Base-by-base conservation (phyloP, 2,797 vertebrate genomes). In the Hydrophis major region DNA sequence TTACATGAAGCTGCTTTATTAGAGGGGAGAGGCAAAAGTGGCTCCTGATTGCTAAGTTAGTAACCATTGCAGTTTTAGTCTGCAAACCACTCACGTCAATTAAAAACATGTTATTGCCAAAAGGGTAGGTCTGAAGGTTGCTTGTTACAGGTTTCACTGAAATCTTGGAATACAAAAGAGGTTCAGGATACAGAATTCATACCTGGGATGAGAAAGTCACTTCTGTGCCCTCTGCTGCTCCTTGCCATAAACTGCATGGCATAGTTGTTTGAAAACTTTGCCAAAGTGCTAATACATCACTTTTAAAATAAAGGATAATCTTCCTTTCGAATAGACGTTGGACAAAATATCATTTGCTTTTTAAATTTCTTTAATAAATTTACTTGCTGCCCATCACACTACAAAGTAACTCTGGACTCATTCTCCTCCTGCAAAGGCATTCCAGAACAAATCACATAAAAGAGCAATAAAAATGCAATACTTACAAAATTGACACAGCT, bases 171-270 rank as follows among this genome's bases (percentile, higher is more conserved):
- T 5, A 59, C 20, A 78, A 88, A 63, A 25, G 2, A 88, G 32
- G n/a, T 12, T 12, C 1, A 22, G 2, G 20, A 6, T 55, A 18
- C 47, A 42, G 10, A 12, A 32, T 55, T 90, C 32, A 59, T 37
- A 57, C 61, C 32, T 25, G 32, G 69, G 86, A 37, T 69, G 86
- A n/a, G 57, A 92, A 8, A 74, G 12, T 2, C 20, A 56, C 18
- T 66, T 27, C 32, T 92, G 6, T 88, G 14, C 25, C 55, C 91
- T 92, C 91, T 92, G 2, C 86, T 69, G 61, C 16, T 56, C n/a
- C 32, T 69, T 92, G 28, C 12, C 55, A 4, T 88, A 8, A 69
- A 88, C 25, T 88, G 37, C 86, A 88, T 0, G 10, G 5, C n/a
- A 32, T 4, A 87, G 78, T 61, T 47, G 22, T 60, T 42, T 16